Conservation (phyloP, 2,113 vertebrate genomes). For the Erpornis zantholeuca region DNA sequence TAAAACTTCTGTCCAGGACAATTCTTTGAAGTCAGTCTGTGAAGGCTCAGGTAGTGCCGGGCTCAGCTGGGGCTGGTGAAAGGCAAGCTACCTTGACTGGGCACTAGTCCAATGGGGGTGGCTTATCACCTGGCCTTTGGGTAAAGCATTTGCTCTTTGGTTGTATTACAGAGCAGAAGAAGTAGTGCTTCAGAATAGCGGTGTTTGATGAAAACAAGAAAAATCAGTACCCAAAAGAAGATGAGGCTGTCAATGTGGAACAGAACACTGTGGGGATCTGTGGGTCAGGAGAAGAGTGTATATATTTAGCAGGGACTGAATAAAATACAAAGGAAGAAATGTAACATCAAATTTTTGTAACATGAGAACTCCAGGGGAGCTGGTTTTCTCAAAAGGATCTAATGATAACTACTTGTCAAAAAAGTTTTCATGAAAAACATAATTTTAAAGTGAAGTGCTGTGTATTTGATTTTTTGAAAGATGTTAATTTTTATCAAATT, state of each 20-base stretch:
- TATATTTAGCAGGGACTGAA: neutral
- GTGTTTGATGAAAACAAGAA: neutral
- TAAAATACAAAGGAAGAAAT: neutral
- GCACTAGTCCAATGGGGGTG: neutral
- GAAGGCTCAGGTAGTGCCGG: neutral
- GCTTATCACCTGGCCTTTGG: neutral
- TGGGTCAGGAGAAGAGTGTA: neutral
- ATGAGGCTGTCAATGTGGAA: neutral
- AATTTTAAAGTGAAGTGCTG: neutral
- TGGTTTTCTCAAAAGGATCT: neutral
- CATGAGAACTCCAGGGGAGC: neutral
- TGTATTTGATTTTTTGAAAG: neutral
- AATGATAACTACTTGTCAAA: neutral
- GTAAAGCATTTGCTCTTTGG: neutral
- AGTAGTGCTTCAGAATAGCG: neutral
- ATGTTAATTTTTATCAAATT: neutral
- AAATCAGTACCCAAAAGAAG: neutral
- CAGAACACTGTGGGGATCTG: neutral
- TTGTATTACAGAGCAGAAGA: neutral
- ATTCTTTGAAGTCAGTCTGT: neutral
- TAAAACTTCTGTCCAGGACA: neutral
- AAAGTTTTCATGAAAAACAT: neutral
- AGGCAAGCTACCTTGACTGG: fast-evolving
- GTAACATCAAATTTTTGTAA: neutral
- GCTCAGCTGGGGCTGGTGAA: neutral